These are phyloP conservation scores for Gymnoscopelus braueri DNA, from an alignment of 2,797 vertebrate species.

Conservation along the genomic window DNA sequence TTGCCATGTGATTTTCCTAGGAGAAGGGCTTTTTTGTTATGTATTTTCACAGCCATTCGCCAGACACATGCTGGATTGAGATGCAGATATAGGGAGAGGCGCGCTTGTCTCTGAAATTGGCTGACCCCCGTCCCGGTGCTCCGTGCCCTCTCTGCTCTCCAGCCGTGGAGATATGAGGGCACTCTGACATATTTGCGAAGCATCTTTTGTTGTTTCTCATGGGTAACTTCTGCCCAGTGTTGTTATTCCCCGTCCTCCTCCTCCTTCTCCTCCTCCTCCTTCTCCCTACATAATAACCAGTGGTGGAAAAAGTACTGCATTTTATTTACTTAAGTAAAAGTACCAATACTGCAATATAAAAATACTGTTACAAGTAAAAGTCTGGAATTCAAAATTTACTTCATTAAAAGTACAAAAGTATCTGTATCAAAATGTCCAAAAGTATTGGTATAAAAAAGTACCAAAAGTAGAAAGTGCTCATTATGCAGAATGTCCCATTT, in stretches of 20 bases:
- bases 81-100: conserved; percentile 59
- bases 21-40: conserved; percentile 56
- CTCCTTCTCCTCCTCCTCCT: background rate
- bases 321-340: too few relatives aligned
- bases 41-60: conserved; percentile 51
- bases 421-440: too few relatives aligned
- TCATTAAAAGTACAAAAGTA: too few relatives aligned
- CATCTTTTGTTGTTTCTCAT: conserved; percentile 69
- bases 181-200: conserved; percentile 70
- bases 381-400: too few relatives aligned
- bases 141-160: conserved; percentile 53
- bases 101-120: conserved; percentile 48
- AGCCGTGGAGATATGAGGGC: conserved; percentile 64
- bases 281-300: background rate
- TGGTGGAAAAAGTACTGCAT: too few relatives aligned
- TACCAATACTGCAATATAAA: too few relatives aligned
- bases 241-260: conserved; percentile 53
- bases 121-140: conserved; percentile 61
- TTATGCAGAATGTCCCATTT: too few relatives aligned
- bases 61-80: conserved; percentile 62
- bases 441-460: too few relatives aligned
- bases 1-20: conserved; percentile 39
- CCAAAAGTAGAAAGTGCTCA: too few relatives aligned
- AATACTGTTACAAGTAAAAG: too few relatives aligned
- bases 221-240: conserved; percentile 61